Base-by-base conservation (phyloP, 2,113 vertebrate genomes). In the Morone chrysops region DNA sequence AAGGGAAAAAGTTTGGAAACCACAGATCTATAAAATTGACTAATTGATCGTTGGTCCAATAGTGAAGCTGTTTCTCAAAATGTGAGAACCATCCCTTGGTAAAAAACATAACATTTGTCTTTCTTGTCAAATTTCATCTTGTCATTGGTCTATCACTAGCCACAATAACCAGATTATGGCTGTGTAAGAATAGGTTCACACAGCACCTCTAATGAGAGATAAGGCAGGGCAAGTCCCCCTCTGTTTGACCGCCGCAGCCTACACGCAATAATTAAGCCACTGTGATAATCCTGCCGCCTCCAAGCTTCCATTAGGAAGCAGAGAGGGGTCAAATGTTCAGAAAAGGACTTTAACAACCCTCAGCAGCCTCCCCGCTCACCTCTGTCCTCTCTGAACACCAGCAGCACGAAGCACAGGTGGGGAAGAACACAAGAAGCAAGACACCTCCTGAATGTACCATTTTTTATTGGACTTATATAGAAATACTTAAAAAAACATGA, bases 401-500 rank as follows among this genome's bases (percentile, higher is more conserved):
- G 22, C 67, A 70, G 5, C 67, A 63, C 36, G 0, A 59, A 41
- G 59, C 11, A 70, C 6, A 62, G 36, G 22, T n/a, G 17, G 57
- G 41, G 70, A 92, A 88, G 66, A 89, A 92, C 22, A 70, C 1
- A 4, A 79, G 56, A 94, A 88, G 43, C 92, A 96, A 31, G 82
- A 94, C 94, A 31, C 68, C 60, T 47, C 31, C 86, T 96, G 94
- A 96, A 96, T 96, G 96, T 96, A 97, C 96, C 96, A 96, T 97
- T 97, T 77, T 93, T 92, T 97, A 97, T 97, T 97, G 95, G 96
- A 97, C 96, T 98, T 97, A 97, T 99, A 98, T 99, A 99, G 97
- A 99, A 99, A 99, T 97, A 97, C 96, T 98, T 98, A 97, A 98
- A 92, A 99, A 93, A 98, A 97, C 96, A 97, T 97, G 96, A 99